Percentiles rank a stretch among this genome's conserved stretches.
phyloP scores from a whole-genome alignment of 2,797 vertebrate species.

The Sternarchorhynchus goeldii region DNA sequence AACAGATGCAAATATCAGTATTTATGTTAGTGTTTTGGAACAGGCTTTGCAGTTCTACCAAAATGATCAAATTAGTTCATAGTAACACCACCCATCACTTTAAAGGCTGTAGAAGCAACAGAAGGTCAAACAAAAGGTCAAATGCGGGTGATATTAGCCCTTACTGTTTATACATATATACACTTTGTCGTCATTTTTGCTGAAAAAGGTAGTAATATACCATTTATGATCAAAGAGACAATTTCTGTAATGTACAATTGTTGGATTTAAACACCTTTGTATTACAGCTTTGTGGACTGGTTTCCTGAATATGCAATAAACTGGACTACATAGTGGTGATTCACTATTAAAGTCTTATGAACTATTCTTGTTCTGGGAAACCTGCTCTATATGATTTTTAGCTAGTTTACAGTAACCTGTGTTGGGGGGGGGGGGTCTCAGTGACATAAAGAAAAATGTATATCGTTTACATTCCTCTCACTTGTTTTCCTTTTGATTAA shows the following conservation, averaged over 20 bases:
- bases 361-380: no score
- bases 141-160: background rate
- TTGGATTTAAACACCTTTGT: background rate
- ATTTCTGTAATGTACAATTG: background rate
- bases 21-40: background rate
- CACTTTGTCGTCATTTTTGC: background rate
- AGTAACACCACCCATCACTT: background rate
- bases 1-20: slow-evolving; percentile 1
- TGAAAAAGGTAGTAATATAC: background rate
- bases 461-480: background rate
- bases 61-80: background rate
- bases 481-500: slow-evolving; percentile 15
- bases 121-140: background rate
- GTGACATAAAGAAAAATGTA: background rate
- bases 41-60: background rate
- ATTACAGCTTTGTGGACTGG: background rate
- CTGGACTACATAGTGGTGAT: no score
- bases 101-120: background rate
- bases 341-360: no score
- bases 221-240: background rate
- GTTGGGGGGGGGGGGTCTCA: no score
- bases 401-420: background rate
- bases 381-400: background rate
- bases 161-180: background rate
- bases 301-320: no score